Base-by-base conservation (phyloP, 2,113 vertebrate species). In the Amphiprion percula region DNA sequence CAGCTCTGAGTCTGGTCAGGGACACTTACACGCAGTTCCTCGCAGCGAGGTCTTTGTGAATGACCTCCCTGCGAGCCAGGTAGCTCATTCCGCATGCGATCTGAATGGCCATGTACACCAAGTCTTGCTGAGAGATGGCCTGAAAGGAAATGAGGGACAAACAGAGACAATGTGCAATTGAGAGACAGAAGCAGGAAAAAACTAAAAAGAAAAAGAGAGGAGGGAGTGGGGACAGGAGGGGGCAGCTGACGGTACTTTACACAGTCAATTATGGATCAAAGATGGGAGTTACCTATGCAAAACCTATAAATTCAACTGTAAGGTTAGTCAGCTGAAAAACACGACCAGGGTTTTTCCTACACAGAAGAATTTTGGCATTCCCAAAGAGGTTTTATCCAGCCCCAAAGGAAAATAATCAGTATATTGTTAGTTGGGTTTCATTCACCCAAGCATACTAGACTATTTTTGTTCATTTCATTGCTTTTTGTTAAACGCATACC, bases 31-130 rank as follows among this genome's bases (percentile, higher is more conserved):
- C 98, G 79, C 98, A 99, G 92, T 99, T 99, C 93, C 98, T 96
- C 81, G 98, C 96, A 67, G 98, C 98, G 77, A 99, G 94, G 93
- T 99, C 98, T 95, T 96, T 99, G 91, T 99, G 98, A 78, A 99
- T 99, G 87, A 99, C 98, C 94, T 99, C 98, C 76, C 98, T 86
- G 77, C 98, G 94, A 70, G 98, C 95, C 93, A 99, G 92, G 82
- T 99, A 99, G 93, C 98, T 99, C 98, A 99, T 99, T 28, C 98
- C 98, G 84, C 98, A 99, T 59, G 98, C 96, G 10, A 99, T 98
- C 95, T 99, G 98, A 90, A 99, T 99, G 44, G 98, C 98, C 97
- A 99, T 99, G 72, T 99, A 98, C 4, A 99, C 98, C 87, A 99
- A 90, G 85, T 99, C 98, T 88, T 99, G 98, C 65, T 99, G 98